Evolutionary conservation across 23 tunicate genomes (phyloP), one percentile per base, ranked within the genome.

Genomic region (Halocynthia aurantium): DNA sequence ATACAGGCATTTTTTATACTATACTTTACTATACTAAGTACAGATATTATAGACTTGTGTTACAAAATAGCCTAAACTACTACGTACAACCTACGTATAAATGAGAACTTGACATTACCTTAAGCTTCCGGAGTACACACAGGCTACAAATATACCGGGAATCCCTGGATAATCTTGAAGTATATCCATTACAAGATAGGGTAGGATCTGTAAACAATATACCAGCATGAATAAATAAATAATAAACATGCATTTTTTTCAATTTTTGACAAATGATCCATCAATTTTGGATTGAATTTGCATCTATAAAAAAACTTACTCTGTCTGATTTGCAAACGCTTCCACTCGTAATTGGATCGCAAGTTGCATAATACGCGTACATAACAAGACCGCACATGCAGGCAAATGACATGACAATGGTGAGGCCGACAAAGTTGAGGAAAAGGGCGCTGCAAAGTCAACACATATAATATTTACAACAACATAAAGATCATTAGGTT

Each of bases 111-210:
- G 44, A 31, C 44, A 31, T 54, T 6, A 84, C 89, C 89, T 84
- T 61, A 84, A 70, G 7, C 85, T 84, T 6, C 84, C 93, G 8
- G 90, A 75, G 71, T 75, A 87, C 17, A 85, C 85, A 53, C 80
- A 64, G 44, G 90, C 76, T 12, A 87, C 17, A 53, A 55, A 64
- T 13, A 87, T 67, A 10, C 93, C 93, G n/a, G 93, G 69, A 31
- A 87, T 44, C 9, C 93, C 93, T 7, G 82, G 86, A 62, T 52
- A 70, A 8, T 84, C 68, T 21, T 72, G 22, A 44, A 87, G 61
- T 71, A 84, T 8, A n/a, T 84, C 80, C 83, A 84, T 64, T 12
- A 68, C 83, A 58, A 84, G 70, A 65, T 84, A 84, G 10, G 89
- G 89, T 56, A 78, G 52, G 22, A 84, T 73, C 83, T 84, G 70